Evolutionary conservation across 2,797 vertebrate species (phyloP).

Genomic region (Prionace glauca): DNA sequence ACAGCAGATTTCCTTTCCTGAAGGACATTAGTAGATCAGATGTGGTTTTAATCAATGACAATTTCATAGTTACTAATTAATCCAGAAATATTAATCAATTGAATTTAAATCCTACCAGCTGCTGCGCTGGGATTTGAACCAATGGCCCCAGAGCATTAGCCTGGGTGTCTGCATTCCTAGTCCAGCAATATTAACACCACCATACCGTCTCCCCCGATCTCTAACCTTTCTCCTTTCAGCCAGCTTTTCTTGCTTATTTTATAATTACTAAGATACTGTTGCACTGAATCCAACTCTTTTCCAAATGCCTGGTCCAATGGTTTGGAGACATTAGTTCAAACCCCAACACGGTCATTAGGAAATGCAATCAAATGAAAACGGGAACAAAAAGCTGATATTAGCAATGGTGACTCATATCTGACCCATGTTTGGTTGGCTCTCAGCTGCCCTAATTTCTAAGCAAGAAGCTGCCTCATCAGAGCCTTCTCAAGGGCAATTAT

Average conservation of each 20-base stretch:
- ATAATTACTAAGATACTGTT: background rate
- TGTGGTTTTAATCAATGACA: too few relatives aligned
- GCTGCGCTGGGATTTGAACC: too few relatives aligned
- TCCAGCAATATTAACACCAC: too few relatives aligned
- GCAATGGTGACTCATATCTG: background rate
- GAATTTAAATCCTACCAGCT: too few relatives aligned
- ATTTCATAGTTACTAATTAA: too few relatives aligned
- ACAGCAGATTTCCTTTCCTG: too few relatives aligned
- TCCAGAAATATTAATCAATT: too few relatives aligned
- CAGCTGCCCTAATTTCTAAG: background rate
- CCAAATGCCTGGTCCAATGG: background rate
- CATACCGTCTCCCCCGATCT: background rate
- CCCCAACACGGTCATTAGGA: background rate
- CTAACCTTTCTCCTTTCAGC: background rate
- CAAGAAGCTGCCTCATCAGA: background rate
- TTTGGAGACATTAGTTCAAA: background rate
- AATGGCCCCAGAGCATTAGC: too few relatives aligned
- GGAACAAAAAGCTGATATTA: background rate
- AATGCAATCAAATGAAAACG: background rate
- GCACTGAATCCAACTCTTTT: constrained; percentile 20
- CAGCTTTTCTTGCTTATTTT: background rate
- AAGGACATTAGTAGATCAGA: too few relatives aligned
- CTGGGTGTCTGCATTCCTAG: too few relatives aligned
- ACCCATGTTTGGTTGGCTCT: background rate
- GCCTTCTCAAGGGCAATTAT: background rate